Conservation (phyloP, 2,797 vertebrate species). For the Enoplosus armatus region DNA sequence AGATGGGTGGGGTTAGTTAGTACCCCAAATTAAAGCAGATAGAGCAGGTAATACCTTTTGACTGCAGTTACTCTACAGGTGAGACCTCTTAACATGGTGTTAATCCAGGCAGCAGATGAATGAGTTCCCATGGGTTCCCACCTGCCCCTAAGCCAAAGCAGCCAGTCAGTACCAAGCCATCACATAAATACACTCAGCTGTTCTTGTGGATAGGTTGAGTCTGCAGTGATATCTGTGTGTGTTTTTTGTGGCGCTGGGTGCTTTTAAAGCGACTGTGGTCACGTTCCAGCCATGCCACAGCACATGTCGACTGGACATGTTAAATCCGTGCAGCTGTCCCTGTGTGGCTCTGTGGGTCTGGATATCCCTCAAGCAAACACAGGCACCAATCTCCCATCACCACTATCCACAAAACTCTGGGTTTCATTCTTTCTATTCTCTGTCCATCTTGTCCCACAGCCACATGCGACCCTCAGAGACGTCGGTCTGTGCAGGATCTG, state of each 20-base stretch:
- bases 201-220: slow-evolving; percentile 77
- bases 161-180: slow-evolving; percentile 74
- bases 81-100: slow-evolving; percentile 2
- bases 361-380: slow-evolving; percentile 40
- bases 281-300: slow-evolving; percentile 68
- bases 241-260: slow-evolving; percentile 21
- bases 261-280: slow-evolving; percentile 65
- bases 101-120: not conserved
- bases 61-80: not conserved
- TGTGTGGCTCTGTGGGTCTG: slow-evolving; percentile 49
- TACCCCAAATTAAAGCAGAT: not conserved
- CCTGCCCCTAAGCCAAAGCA: slow-evolving; percentile 51
- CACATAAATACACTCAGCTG: slow-evolving; percentile 21
- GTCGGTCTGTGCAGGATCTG: slow-evolving; percentile 97
- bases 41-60: not conserved
- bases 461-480: slow-evolving; percentile 93
- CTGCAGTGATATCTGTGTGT: slow-evolving; percentile 30
- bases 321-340: slow-evolving; percentile 87
- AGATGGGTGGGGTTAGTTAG: no score
- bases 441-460: slow-evolving; percentile 74
- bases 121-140: not conserved
- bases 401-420: slow-evolving; percentile 32
- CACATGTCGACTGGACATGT: slow-evolving; percentile 80
- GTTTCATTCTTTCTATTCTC: slow-evolving; percentile 74
- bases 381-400: slow-evolving; percentile 30